Base-by-base conservation (phyloP, 2,888 invertebrate species). In the Marasmarcha lunaedactyla region DNA sequence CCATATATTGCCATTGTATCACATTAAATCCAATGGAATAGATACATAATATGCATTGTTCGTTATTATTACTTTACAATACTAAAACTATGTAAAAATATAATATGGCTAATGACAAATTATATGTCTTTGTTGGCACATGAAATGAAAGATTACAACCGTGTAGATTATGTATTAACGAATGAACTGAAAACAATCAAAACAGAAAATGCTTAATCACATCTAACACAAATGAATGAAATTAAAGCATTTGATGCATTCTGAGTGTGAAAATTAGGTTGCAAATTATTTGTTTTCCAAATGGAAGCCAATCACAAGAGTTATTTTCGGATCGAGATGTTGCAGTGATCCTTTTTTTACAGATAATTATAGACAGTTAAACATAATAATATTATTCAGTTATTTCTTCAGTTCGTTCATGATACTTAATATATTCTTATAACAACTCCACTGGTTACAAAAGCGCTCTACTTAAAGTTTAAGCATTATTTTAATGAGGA, bases 81-180 rank as follows among this genome's bases (percentile, higher is more conserved):
- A 47, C 58, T 61, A 61, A 67, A 61, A 58, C 67, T 72, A 70
- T 20, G 20, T 20, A 62, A 66, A 30, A 71, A 54, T 70, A 72
- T 69, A 70, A 74, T 79, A 83, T 81, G 78, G 79, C 81, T 81
- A 74, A 57, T 50, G 74, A 78, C 72, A 65, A 70, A 43, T 48
- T 51, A 49, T 59, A 49, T 47, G 55, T 59, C 63, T 58, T 51
- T 65, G 64, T 81, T 81, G 81, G 81, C 81, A 81, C 81, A 70
- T 78, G 62, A 70, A 74, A 69, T 70, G 20, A 20, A 20, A 20
- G 20, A 5, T 20, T 20, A 20, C 20, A 20, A 20, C 3, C 7
- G 7, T 20, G 20, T 20, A 7, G 3, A 60, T 64, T 57, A 49
- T 46, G 50, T 50, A 46, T 57, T 57, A 59, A 52, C 55, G 57